These are phyloP conservation scores for Sigmodon hispidus DNA, from an alignment of 2,113 vertebrate species.

Conservation along the genomic window DNA sequence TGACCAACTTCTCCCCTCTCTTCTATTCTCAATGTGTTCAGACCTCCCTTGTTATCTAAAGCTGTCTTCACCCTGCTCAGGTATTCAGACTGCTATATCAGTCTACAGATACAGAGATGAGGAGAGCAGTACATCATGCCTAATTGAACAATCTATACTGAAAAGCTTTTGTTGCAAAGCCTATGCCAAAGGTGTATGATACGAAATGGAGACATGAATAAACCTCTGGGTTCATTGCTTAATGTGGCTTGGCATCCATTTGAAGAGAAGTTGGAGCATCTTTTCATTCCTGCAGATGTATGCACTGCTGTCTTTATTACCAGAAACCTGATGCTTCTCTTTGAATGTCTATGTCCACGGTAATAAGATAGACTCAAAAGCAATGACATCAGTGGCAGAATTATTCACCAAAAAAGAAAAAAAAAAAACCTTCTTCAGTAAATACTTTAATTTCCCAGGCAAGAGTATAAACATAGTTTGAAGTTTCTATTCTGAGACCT, in stretches of 20 bases:
- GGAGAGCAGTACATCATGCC: background rate
- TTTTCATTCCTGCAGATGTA: background rate
- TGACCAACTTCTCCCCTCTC: background rate
- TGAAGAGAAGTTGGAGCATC: background rate
- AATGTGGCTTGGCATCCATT: background rate
- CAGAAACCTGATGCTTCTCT: slow-evolving; percentile 5
- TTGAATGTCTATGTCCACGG: slow-evolving; percentile 43
- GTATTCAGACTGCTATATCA: background rate
- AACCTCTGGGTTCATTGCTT: background rate
- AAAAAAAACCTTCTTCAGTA: background rate
- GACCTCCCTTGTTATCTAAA: background rate
- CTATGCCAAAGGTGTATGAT: background rate
- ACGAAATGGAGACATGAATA: background rate
- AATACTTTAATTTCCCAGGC: slow-evolving; percentile 31
- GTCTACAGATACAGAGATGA: background rate
- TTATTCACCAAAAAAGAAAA: slow-evolving; percentile 31
- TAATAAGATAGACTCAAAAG: slow-evolving; percentile 40
- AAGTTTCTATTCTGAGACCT: background rate
- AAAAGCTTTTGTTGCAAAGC: background rate
- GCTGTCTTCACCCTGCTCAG: background rate
- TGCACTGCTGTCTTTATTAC: background rate
- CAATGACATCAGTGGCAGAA: slow-evolving; percentile 36
- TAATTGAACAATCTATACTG: background rate
- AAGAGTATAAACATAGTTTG: slow-evolving; percentile 11
- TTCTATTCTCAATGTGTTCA: background rate